A percentile compares a stretch with the other conserved stretches of the same genome.
Conservation (phyloP, 1,140 invertebrate genomes). For the Gerris buenoi region DNA sequence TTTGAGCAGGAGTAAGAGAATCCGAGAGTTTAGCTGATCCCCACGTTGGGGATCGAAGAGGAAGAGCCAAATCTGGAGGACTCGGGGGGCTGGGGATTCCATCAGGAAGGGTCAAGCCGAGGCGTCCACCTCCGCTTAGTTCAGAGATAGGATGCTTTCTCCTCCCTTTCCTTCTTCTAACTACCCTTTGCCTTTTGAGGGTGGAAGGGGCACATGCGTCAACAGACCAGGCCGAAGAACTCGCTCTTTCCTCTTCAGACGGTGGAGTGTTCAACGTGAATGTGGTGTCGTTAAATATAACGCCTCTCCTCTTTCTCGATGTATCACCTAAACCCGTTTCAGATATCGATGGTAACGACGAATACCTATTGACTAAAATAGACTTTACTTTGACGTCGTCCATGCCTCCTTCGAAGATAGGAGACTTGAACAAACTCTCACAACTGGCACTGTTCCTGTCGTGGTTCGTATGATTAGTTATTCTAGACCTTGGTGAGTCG, state of each 20-base stretch:
- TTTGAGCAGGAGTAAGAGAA: neutral
- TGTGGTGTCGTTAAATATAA: slow-evolving; percentile 17
- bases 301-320: slow-evolving; percentile 15
- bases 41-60: neutral
- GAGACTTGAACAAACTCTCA: neutral
- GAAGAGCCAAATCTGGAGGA: neutral
- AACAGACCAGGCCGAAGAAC: slow-evolving; percentile 28
- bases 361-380: slow-evolving; percentile 1
- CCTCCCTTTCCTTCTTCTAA: slow-evolving; percentile 32
- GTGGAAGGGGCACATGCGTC: slow-evolving; percentile 29
- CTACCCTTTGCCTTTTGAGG: slow-evolving; percentile 32
- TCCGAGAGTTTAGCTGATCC: neutral
- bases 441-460: slow-evolving; percentile 9
- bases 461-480: slow-evolving; percentile 8
- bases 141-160: slow-evolving; percentile 8
- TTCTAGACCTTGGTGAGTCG: neutral
- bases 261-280: slow-evolving; percentile 13
- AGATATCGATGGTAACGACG: neutral
- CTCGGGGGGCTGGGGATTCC: slow-evolving; percentile 24
- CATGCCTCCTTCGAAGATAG: neutral
- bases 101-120: slow-evolving; percentile 23
- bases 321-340: neutral
- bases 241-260: slow-evolving; percentile 6
- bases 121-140: neutral
- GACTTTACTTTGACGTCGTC: neutral